A percentile compares a stretch with the other conserved stretches of the same genome.
phyloP scores from a whole-genome alignment of 2,888 invertebrate species.

The Branchinecta sandiegonensis region DNA sequence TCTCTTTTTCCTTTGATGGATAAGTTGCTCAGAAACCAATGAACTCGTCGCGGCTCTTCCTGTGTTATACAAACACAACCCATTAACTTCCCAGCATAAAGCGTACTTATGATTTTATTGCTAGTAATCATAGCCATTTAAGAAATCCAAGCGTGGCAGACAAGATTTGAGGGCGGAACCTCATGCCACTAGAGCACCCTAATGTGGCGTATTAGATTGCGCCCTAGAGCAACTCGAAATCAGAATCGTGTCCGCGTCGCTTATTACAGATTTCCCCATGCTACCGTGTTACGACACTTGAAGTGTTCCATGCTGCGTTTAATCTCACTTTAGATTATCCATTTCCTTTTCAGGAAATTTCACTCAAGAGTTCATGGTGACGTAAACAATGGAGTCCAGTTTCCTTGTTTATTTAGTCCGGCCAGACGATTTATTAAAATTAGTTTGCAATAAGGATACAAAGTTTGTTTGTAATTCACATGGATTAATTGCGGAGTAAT shows the following conservation, averaged over 20 bases:
- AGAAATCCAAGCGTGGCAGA: slow-evolving; percentile 11
- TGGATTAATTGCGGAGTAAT: too few species aligned
- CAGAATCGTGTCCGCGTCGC: not conserved
- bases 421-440: too few species aligned
- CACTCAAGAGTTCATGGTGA: slow-evolving; percentile 1
- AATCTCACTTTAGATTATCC: not conserved
- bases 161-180: slow-evolving; percentile 14
- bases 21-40: too few species aligned
- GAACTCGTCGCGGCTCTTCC: too few species aligned
- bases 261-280: slow-evolving; percentile 15
- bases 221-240: slow-evolving; percentile 8
- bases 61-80: not conserved
- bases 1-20: too few species aligned
- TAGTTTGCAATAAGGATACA: too few species aligned
- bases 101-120: not conserved
- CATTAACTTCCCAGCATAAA: slow-evolving; percentile 15
- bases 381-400: too few species aligned
- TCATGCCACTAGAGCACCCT: slow-evolving; percentile 10
- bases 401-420: too few species aligned
- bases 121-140: slow-evolving; percentile 9
- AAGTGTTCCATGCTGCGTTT: not conserved
- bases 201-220: slow-evolving; percentile 16
- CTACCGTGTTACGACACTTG: slow-evolving; percentile 14
- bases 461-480: too few species aligned
- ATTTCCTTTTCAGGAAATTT: not conserved